These are phyloP conservation scores for Rugalucina vietnamica DNA, from an alignment of 2,888 invertebrate genomes.

Conservation along the genomic window DNA sequence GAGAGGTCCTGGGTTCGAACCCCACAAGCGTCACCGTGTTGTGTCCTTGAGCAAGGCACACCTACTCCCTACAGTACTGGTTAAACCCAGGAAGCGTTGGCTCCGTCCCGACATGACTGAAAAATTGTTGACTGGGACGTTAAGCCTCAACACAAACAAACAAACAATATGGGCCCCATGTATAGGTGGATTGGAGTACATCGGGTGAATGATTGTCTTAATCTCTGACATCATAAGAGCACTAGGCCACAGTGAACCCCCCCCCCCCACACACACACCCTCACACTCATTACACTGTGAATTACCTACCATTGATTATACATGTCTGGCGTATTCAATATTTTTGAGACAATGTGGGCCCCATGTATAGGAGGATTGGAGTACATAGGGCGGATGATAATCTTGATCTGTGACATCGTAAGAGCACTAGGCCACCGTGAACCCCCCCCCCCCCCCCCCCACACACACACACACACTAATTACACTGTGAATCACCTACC, in stretches of 20 bases:
- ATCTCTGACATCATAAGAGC: constrained; percentile 98
- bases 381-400: constrained; percentile 97
- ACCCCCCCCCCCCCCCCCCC: constrained; percentile 91
- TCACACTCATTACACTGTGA: too few relatives aligned
- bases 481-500: too few relatives aligned
- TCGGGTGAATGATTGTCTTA: constrained; percentile 96
- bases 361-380: constrained; percentile 99
- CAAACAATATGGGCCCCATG: constrained; percentile 95
- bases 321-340: constrained; percentile 90
- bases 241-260: constrained; percentile 89
- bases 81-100: too few relatives aligned
- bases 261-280: constrained; percentile 89
- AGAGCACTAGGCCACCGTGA: too few relatives aligned
- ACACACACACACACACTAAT: too few relatives aligned
- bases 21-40: too few relatives aligned
- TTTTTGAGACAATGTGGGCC: constrained; percentile 93
- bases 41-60: too few relatives aligned
- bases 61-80: too few relatives aligned
- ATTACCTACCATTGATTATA: constrained; percentile 87
- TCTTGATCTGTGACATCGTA: constrained; percentile 98
- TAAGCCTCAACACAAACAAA: too few relatives aligned
- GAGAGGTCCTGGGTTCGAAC: too few relatives aligned
- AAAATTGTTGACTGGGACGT: too few relatives aligned
- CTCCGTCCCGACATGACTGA: too few relatives aligned
- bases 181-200: constrained; percentile 99